Percentiles rank a stretch among this genome's conserved stretches.
phyloP scores from a whole-genome alignment of 2,797 vertebrate species.

The Crenichthys baileyi region DNA sequence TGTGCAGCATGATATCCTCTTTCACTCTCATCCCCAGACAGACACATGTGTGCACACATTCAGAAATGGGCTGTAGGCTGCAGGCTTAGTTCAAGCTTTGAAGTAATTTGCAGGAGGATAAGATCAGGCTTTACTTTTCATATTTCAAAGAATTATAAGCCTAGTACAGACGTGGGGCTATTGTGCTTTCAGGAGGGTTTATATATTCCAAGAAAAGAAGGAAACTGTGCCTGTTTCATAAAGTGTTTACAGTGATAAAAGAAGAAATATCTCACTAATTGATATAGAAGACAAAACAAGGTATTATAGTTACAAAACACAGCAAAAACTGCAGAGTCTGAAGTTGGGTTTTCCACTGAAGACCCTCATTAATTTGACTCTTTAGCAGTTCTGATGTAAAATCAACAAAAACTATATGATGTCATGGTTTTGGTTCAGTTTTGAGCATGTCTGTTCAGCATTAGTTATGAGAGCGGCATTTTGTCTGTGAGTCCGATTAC shows the following conservation, averaged over 20 bases:
- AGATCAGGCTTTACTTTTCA: slow-evolving; percentile 53
- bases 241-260: slow-evolving; percentile 17
- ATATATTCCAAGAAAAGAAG: slow-evolving; percentile 16
- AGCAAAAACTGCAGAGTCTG: not conserved
- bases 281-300: not conserved
- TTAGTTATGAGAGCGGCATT: not conserved
- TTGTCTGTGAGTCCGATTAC: not conserved
- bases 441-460: not conserved
- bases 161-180: slow-evolving; percentile 21
- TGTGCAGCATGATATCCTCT: slow-evolving; percentile 58
- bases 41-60: slow-evolving; percentile 15
- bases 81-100: slow-evolving; percentile 42
- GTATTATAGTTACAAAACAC: not conserved
- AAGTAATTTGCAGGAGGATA: slow-evolving; percentile 49
- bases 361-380: too few relatives aligned
- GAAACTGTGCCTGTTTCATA: slow-evolving; percentile 12
- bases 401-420: not conserved
- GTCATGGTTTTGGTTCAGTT: not conserved
- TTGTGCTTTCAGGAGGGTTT: slow-evolving; percentile 32
- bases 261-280: not conserved
- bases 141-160: slow-evolving; percentile 49
- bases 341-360: not conserved
- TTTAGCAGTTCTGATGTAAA: not conserved
- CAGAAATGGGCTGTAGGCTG: slow-evolving; percentile 14
- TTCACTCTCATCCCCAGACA: slow-evolving; percentile 48